Base-by-base conservation (phyloP, 37 sponge, comb jelly and placozoan species). In the Diacarnus erythraeanus region DNA sequence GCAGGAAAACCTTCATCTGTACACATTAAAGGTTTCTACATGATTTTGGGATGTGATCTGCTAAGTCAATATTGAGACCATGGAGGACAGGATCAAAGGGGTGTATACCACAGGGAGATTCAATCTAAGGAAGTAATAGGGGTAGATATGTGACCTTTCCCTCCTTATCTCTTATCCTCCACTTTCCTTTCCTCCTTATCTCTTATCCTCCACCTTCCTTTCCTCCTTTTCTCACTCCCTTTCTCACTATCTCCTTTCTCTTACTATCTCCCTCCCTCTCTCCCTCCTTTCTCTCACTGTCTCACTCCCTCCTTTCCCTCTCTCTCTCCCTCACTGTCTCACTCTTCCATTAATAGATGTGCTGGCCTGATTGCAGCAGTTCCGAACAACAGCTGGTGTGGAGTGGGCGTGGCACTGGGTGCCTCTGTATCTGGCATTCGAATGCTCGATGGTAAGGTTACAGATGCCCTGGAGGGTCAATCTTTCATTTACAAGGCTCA, bases 351-450 rank as follows among this genome's bases (percentile, higher is more conserved):
- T n/a, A n/a, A n/a, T 71, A 90, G 92, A 25, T 93, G 94, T 86
- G 94, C 87, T 23, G 94, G 94, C 38, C 69, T 87, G 37, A 89
- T 93, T 34, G 87, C 90, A 22, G 84, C 87, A 21, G 81, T 73
- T 3, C 79, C 90, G 58, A 85, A 93, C 64, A 86, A 93, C 63
- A 58, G 38, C 1, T 37, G 86, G 33, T 93, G 94, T 74, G 94
- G 80, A 60, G 80, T 93, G 59, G 94, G 94, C 29, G 84, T 93
- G 77, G 94, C 94, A 23, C 88, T 77, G 37, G 76, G 78, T 38
- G 86, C 87, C 0, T 38, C 40, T 18, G 82, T 92, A 36, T 76
- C 86, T 30, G 93, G 93, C 2, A 79, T 93, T 30, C 84, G 93
- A 9, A 84, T 93, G 59, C 75, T 93, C 34, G 93, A 93, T 60